These are phyloP conservation scores for Phyllostomus discolor DNA, from an alignment of 2,113 vertebrate species.

Conservation along the genomic window DNA sequence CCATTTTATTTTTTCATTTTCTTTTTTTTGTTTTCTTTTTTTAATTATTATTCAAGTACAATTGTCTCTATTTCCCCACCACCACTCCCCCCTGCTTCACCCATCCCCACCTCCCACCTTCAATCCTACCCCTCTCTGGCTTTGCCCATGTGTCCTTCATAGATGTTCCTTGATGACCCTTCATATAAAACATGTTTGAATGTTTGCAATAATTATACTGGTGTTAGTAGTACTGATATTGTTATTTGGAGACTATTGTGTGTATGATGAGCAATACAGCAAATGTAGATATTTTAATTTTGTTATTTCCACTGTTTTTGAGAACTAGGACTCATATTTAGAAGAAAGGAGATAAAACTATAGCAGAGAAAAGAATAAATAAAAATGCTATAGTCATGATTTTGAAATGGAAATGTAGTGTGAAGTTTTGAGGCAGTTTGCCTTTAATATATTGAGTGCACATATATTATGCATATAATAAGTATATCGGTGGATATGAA, in stretches of 20 bases:
- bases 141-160: too few species aligned
- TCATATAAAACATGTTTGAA: background rate
- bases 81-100: too few species aligned
- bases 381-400: background rate
- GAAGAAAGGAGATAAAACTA: background rate
- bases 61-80: too few species aligned
- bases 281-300: background rate
- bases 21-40: too few species aligned
- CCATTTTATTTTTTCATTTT: too few species aligned
- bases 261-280: background rate
- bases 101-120: too few species aligned
- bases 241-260: background rate
- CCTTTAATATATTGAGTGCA: background rate
- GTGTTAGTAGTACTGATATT: background rate
- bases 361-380: background rate
- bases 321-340: background rate
- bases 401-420: background rate
- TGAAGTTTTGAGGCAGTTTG: background rate
- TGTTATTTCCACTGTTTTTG: background rate
- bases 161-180: too few species aligned
- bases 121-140: too few species aligned
- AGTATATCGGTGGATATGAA: background rate
- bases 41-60: too few species aligned
- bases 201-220: background rate
- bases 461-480: background rate